These are phyloP conservation scores for Macrophya annulata DNA, from an alignment of 2,888 invertebrate species.

Conservation along the genomic window DNA sequence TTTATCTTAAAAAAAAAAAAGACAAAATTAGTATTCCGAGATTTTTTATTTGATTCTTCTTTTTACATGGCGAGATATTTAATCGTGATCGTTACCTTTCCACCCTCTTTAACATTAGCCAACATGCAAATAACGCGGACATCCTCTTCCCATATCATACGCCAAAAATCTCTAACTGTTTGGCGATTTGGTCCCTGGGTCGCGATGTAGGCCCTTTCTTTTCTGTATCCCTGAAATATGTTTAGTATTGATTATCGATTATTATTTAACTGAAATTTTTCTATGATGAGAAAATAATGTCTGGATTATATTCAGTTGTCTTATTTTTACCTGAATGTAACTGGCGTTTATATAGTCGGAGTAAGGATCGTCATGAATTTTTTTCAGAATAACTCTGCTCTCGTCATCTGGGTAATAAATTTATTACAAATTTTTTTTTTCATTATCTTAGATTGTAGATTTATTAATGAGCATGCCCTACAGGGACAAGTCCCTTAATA, in stretches of 20 bases:
- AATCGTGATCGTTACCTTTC: slow-evolving; percentile 54
- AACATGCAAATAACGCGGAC: slow-evolving; percentile 80
- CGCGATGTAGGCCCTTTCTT: slow-evolving; percentile 73
- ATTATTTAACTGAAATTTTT: background rate
- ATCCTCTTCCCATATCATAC: slow-evolving; percentile 81
- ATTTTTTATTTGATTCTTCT: background rate
- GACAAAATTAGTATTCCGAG: slow-evolving; percentile 56
- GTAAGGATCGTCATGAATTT: slow-evolving; percentile 79
- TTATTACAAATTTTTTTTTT: no score
- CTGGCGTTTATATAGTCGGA: slow-evolving; percentile 55
- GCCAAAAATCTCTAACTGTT: slow-evolving; percentile 79
- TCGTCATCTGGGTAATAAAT: slow-evolving; percentile 5
- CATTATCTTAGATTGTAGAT: no score
- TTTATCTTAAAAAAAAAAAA: slow-evolving; percentile 74
- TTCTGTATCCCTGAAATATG: slow-evolving; percentile 68
- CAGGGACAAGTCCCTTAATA: no score
- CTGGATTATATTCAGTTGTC: background rate
- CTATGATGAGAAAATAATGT: background rate
- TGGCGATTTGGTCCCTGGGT: slow-evolving; percentile 77
- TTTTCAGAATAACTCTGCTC: background rate
- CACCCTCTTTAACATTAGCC: slow-evolving; percentile 80
- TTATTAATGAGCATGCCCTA: no score
- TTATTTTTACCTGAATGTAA: slow-evolving; percentile 78
- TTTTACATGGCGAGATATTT: background rate
- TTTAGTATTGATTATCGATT: background rate